Base-by-base conservation (phyloP, 2,888 invertebrate species). In the Andrena flavipes region DNA sequence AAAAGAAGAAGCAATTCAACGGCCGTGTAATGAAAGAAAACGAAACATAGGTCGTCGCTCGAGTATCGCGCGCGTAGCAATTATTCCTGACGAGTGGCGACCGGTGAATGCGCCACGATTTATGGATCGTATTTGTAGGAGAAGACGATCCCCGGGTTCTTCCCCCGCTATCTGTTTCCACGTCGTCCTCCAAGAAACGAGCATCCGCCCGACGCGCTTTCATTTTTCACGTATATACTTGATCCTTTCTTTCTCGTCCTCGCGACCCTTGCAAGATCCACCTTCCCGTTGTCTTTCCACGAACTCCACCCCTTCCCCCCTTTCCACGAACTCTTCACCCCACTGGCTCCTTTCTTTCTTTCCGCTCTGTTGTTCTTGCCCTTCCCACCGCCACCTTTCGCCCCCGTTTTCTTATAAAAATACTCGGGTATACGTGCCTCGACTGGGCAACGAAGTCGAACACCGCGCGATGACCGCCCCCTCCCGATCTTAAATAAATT, bases 381-480 rank as follows among this genome's bases (percentile, higher is more conserved):
- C 72, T 69, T 63, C 51, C 72, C 67, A 64, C 69, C 80, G 72
- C 35, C 78, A 62, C 69, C 82, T 42, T 13, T 60, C 64, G 64
- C 56, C 70, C 51, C 63, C 33, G 67, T 75, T 64, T 72, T 65
- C 84, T 87, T 88, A 80, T 80, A 87, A 88, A 90, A 91, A 87
- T 90, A 89, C 87, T 65, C 77, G 79, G 75, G 86, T 85, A 92
- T 42, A 42, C 92, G 92, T 91, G 92, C 89, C 87, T 80, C 69
- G 91, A 92, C 91, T 91, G 72, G 56, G 72, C 86, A 87, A 90
- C 85, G 73, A 83, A 67, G 65, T 56, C 72, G 48, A 71, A 33
- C 60, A 1, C 26, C 20, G 33, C 63, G 23, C 54, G 62, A n/a
- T 69, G 65, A 68, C 68, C 70, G 56, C 84, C 42, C 13, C 42